phyloP scores from a whole-genome alignment of 2,888 invertebrate genomes.

The Matsumyia berberina region DNA sequence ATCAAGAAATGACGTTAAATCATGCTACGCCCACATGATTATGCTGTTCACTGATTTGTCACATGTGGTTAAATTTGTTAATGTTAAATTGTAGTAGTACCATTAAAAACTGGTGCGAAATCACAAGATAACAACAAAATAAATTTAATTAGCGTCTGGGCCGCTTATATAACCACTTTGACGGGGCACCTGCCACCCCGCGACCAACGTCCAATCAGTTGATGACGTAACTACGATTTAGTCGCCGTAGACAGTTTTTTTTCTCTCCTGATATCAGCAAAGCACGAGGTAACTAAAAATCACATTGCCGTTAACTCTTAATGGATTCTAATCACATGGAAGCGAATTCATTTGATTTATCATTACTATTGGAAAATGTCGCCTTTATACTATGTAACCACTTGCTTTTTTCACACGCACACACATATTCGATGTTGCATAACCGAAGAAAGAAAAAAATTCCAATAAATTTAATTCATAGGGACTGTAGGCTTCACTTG shows the following conservation, averaged over 20 bases:
- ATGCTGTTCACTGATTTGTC: conserved; percentile 1
- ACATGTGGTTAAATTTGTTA: conserved; percentile 15
- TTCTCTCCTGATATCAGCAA: conserved; percentile 3
- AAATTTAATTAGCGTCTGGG: conserved; percentile 57
- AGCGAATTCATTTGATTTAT: conserved; percentile 4
- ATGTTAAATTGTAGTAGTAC: not conserved
- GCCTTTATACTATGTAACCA: conserved; percentile 1
- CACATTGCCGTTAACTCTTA: conserved; percentile 18
- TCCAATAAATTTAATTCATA: not conserved
- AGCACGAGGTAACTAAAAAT: conserved; percentile 59
- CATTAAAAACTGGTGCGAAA: conserved; percentile 8
- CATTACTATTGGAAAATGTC: conserved; percentile 7
- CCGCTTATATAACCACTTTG: conserved; percentile 56
- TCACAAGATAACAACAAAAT: conserved; percentile 40
- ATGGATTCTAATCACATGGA: conserved; percentile 12
- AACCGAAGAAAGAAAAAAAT: conserved; percentile 36
- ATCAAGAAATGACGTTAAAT: conserved; percentile 25
- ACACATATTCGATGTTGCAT: conserved; percentile 53
- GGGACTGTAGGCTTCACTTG: conserved; percentile 1
- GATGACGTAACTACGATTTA: conserved; percentile 56
- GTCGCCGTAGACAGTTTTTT: conserved; percentile 16
- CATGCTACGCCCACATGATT: conserved; percentile 35
- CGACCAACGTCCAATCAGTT: conserved; percentile 35
- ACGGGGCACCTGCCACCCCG: conserved; percentile 44
- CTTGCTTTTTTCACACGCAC: conserved; percentile 35